Percentiles rank a stretch among this genome's conserved stretches.
Conservation (phyloP, 2,113 vertebrate genomes). For the Bagarius yarrelli region DNA sequence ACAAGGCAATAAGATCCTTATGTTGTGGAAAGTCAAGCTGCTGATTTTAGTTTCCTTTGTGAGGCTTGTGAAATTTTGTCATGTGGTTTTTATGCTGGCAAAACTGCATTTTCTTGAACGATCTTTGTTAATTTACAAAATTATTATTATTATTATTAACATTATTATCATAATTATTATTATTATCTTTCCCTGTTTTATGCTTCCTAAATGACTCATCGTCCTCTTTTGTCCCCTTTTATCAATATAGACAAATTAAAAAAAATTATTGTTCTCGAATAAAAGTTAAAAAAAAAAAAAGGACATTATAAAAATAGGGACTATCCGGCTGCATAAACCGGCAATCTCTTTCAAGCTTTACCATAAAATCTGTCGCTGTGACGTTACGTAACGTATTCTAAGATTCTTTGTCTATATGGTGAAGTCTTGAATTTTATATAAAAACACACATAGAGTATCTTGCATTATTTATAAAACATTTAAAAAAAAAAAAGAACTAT, state of each 20-base stretch:
- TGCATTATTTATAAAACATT: constrained; percentile 91
- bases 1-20: constrained; percentile 56
- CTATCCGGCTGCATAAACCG: constrained; percentile 74
- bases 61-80: constrained; percentile 36
- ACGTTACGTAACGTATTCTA: constrained; percentile 72
- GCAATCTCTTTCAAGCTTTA: constrained; percentile 79
- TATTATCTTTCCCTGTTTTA: neutral
- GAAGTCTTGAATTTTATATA: constrained; percentile 93
- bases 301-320: constrained; percentile 58
- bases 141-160: neutral
- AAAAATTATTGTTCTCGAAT: neutral
- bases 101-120: constrained; percentile 15
- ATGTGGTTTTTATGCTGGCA: constrained; percentile 36
- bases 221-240: constrained; percentile 7
- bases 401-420: constrained; percentile 81
- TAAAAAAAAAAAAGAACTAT: constrained; percentile 65
- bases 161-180: constrained; percentile 21
- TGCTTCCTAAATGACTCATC: neutral
- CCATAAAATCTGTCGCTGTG: constrained; percentile 81
- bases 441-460: constrained; percentile 80
- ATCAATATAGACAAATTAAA: neutral
- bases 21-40: constrained; percentile 29
- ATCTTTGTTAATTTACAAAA: constrained; percentile 29
- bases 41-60: constrained; percentile 36
- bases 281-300: neutral